phyloP scores from a whole-genome alignment of 2,113 vertebrate genomes.

The Calidris pygmaea region DNA sequence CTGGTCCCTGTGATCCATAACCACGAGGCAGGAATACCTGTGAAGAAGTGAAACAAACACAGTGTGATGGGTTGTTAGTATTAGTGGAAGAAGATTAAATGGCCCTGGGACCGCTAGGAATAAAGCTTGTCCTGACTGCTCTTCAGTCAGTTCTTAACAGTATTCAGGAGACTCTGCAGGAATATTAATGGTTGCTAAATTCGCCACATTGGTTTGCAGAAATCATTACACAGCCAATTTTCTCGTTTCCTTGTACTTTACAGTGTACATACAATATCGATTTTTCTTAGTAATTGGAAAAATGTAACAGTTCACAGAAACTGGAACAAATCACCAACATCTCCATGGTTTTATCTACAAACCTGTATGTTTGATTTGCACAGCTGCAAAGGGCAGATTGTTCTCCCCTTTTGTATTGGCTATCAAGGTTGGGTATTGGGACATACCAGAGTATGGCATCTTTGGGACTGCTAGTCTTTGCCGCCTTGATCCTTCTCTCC shows the following conservation, averaged over 20 bases:
- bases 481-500: neutral
- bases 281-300: neutral
- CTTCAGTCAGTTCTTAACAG: neutral
- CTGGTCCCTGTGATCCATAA: too few species aligned
- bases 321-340: neutral
- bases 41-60: neutral
- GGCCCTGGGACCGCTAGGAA: neutral
- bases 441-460: neutral
- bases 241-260: neutral
- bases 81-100: neutral
- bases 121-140: neutral
- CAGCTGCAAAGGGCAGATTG: neutral
- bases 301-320: neutral
- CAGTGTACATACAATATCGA: neutral
- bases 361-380: neutral
- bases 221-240: neutral
- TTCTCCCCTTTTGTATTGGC: neutral
- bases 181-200: neutral
- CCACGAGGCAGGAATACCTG: neutral
- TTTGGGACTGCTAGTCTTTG: neutral
- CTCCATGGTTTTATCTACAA: neutral
- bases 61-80: neutral
- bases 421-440: neutral
- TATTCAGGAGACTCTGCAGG: neutral
- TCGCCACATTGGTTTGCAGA: neutral